Evolutionary conservation across 2,113 vertebrate genomes (phyloP).

Genomic region (Muntiacus reevesi): DNA sequence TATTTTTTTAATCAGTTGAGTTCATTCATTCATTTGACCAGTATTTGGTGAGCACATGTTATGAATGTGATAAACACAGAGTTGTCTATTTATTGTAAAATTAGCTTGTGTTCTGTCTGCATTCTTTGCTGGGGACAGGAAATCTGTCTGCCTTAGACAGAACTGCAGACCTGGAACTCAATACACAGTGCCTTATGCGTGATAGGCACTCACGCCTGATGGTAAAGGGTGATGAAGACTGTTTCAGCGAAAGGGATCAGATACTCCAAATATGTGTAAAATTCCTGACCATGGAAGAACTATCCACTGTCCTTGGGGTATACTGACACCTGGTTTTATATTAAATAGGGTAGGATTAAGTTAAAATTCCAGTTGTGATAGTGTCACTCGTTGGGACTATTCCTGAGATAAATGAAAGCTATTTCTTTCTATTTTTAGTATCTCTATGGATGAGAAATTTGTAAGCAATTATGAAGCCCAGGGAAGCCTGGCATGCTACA

Average conservation of each 20-base stretch:
- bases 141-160: neutral
- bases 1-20: neutral
- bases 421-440: neutral
- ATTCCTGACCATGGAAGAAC: neutral
- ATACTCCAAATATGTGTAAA: neutral
- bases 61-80: neutral
- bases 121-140: neutral
- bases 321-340: neutral
- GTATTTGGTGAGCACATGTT: neutral
- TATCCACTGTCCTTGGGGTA: neutral
- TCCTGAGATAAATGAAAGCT: neutral
- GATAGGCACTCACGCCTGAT: neutral
- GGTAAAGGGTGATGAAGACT: neutral
- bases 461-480: neutral
- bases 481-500: neutral
- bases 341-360: neutral
- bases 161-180: neutral
- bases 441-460: neutral
- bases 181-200: no score
- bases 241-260: neutral
- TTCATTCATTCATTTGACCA: neutral
- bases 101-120: neutral
- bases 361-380: neutral
- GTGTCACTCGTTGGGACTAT: neutral
- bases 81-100: neutral